A percentile compares a stretch with the other conserved stretches of the same genome.
Evolutionary conservation across 2,797 vertebrate genomes (phyloP).

Genomic region (Galagoides demidoff): DNA sequence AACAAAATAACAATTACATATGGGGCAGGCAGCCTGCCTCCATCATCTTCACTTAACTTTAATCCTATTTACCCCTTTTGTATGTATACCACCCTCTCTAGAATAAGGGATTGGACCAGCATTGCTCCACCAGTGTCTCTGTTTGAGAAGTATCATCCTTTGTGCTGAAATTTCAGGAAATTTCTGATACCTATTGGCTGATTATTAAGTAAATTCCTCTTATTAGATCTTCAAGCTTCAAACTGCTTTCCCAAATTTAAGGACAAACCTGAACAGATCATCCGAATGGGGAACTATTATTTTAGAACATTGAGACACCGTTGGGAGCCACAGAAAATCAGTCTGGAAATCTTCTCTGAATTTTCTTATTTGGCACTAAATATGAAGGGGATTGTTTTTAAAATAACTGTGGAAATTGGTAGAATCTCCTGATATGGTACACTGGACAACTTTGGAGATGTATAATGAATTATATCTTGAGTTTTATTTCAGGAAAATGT

Average conservation of each 20-base stretch:
- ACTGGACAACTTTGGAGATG: constrained; percentile 56
- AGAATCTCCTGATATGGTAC: background rate
- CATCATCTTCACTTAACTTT: background rate
- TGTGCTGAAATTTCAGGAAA: background rate
- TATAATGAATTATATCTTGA: constrained; percentile 65
- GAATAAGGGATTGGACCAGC: background rate
- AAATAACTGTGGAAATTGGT: constrained; percentile 41
- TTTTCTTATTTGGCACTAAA: constrained; percentile 16
- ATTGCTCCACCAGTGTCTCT: background rate
- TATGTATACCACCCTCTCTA: background rate
- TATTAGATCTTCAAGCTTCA: background rate
- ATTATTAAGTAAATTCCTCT: background rate
- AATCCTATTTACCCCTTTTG: background rate
- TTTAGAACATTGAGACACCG: background rate
- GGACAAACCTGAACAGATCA: constrained; percentile 20
- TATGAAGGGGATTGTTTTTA: constrained; percentile 12
- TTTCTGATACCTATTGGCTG: background rate
- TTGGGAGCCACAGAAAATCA: background rate
- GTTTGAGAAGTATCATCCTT: background rate
- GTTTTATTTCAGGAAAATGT: constrained; percentile 66
- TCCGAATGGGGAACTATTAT: background rate
- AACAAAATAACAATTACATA: background rate
- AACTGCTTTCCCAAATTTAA: background rate
- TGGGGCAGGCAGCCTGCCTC: background rate
- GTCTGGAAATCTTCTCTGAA: background rate